Evolutionary conservation across 2,888 invertebrate species (phyloP).

Genomic region (Coleophora flavipennella): DNA sequence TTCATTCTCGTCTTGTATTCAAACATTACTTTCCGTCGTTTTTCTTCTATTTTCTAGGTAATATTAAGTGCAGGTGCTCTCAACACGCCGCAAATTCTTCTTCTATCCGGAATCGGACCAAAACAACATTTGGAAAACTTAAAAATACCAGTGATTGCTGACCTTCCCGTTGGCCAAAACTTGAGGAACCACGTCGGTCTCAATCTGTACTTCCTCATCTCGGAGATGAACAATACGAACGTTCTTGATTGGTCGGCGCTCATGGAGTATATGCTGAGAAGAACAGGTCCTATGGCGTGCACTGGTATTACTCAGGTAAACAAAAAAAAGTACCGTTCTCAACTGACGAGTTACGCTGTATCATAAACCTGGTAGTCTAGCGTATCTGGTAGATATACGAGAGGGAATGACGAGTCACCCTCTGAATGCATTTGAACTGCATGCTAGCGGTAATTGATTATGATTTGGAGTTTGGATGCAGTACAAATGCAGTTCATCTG

Average conservation of each 20-base stretch:
- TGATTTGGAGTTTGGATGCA: no score
- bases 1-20: no score
- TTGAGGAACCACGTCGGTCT: constrained; percentile 76
- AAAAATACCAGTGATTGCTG: constrained; percentile 67
- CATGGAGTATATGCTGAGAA: constrained; percentile 66
- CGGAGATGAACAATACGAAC: constrained; percentile 50
- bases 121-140: constrained; percentile 58
- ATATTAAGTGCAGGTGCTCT: constrained; percentile 76
- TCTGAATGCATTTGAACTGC: background rate
- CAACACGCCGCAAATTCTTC: constrained; percentile 75
- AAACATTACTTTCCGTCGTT: no score
- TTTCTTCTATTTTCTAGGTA: constrained; percentile 33
- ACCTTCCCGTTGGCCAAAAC: constrained; percentile 76
- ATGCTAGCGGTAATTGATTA: no score
- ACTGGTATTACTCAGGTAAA: constrained; percentile 75
- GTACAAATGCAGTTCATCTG: no score
- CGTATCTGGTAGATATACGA: no score
- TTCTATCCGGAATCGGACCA: constrained; percentile 77
- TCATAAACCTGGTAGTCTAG: no score
- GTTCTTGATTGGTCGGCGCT: constrained; percentile 72
- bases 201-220: constrained; percentile 62
- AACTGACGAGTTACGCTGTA: no score
- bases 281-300: constrained; percentile 73
- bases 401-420: no score
- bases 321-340: no score